A percentile compares a stretch with the other conserved stretches of the same genome.
These are phyloP conservation scores for Leptinotarsa lineolata DNA, from an alignment of 1,140 invertebrate genomes.

Conservation along the genomic window DNA sequence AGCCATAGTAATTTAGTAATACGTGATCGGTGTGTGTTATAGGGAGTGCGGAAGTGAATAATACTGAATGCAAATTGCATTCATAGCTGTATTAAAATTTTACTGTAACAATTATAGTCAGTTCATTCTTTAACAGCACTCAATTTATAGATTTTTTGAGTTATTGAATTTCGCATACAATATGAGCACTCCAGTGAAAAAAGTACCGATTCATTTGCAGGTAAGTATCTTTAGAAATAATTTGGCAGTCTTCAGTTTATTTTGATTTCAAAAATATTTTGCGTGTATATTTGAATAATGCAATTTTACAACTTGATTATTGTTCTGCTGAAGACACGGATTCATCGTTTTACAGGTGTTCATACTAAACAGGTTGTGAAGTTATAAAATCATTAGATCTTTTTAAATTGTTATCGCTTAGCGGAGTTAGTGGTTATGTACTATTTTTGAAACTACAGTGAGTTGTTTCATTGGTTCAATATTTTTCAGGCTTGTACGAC, in stretches of 20 bases:
- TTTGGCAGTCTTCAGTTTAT: not conserved
- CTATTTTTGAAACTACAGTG: not conserved
- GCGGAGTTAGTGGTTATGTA: not conserved
- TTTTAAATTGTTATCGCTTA: not conserved
- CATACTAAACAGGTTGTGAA: not conserved
- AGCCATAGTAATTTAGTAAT: not conserved
- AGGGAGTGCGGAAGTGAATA: not conserved
- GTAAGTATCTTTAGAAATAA: slow-evolving; percentile 59
- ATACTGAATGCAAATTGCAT: not conserved
- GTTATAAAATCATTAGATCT: slow-evolving; percentile 5
- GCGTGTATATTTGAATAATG: not conserved
- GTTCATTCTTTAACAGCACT: too few species aligned
- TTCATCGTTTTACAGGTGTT: not conserved
- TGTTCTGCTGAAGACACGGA: not conserved
- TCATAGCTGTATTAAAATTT: not conserved
- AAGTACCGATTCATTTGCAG: slow-evolving; percentile 92
- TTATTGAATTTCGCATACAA: not conserved
- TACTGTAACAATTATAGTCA: too few species aligned
- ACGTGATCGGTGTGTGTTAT: not conserved
- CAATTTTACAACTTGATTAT: not conserved
- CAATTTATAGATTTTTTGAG: too few species aligned
- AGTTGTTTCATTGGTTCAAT: not conserved
- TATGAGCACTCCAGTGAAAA: slow-evolving; percentile 72
- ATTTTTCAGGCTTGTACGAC: not conserved
- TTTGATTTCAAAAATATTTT: not conserved